Evolutionary conservation across 2,797 vertebrate species (phyloP), one percentile per base, ranked within the genome.

Genomic region (Malacoraja senta): DNA sequence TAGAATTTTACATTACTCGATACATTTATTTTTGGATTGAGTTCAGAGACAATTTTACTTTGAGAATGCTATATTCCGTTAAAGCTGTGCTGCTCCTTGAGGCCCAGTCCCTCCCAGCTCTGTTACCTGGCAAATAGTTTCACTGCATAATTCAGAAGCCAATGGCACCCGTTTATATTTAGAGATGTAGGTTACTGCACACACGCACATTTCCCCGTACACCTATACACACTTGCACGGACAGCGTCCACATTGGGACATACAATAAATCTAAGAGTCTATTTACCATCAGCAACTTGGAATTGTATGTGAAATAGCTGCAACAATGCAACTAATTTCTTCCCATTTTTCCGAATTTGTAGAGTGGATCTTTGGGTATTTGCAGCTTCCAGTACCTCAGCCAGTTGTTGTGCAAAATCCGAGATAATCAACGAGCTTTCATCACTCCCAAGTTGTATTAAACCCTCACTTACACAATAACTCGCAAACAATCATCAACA

Each of bases 41-140:
- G 53, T 92, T 92, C 71, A 92, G 24, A 9, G 38, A 76, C 90
- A 58, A 92, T 76, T 92, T 58, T 58, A 92, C 72, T 92, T 91
- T 76, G 44, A 71, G 24, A 53, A 92, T 0, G 26, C 71, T 0
- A 38, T 76, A 53, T 76, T 68, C 24, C 26, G 53, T 76, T 92
- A 76, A 92, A 58, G 38, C 35, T 92, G 35, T 71, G 8, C 21
- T 29, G 90, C 53, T 7, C 72, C 38, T 92, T 9, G 38, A 44
- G 76, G 44, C 29, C 53, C 68, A 26, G 35, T n/a, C 44, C 72
- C 44, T 71, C 38, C 72, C n/a, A 35, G 90, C 13, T 74, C 38
- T 92, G 71, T 53, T 26, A 76, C 15, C 26, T 92, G 90, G 35
- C 72, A 13, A n/a, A n/a, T 44, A 92, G 44, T 92, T 53, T 29